Evolutionary conservation across 2,113 vertebrate genomes (phyloP).

Genomic region (Columba livia): DNA sequence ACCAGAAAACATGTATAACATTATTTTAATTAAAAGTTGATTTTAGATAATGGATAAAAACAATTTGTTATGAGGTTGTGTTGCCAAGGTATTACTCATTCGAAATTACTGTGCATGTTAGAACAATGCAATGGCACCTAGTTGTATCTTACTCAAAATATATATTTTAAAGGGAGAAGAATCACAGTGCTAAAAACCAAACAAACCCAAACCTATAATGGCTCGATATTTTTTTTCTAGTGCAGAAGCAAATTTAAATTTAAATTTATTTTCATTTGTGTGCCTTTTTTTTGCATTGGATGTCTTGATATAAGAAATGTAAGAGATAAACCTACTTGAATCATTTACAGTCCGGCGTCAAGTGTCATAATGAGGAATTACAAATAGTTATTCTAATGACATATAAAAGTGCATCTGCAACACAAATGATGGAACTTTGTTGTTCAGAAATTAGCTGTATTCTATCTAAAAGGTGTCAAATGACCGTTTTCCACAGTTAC

Average conservation of each 20-base stretch:
- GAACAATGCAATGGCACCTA: background rate
- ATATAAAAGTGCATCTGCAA: background rate
- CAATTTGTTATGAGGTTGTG: background rate
- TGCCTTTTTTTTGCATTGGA: background rate
- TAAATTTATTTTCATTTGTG: background rate
- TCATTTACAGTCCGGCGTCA: background rate
- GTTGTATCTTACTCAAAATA: background rate
- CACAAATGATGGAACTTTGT: background rate
- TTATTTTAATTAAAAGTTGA: slow-evolving; percentile 55
- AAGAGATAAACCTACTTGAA: background rate
- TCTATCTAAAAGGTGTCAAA: background rate
- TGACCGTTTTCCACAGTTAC: background rate
- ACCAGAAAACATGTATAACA: slow-evolving; percentile 38
- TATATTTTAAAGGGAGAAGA: background rate
- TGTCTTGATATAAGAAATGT: background rate
- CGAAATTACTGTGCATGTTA: background rate
- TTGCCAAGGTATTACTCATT: slow-evolving; percentile 20
- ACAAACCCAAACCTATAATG: background rate
- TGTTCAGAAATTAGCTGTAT: background rate
- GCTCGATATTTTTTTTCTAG: background rate
- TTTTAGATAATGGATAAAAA: slow-evolving; percentile 24
- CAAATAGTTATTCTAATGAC: background rate
- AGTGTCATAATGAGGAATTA: background rate
- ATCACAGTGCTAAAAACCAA: background rate
- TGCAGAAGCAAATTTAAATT: background rate